Evolutionary conservation across 2,797 vertebrate species (phyloP).

Genomic region (Anabacerthia variegaticeps): DNA sequence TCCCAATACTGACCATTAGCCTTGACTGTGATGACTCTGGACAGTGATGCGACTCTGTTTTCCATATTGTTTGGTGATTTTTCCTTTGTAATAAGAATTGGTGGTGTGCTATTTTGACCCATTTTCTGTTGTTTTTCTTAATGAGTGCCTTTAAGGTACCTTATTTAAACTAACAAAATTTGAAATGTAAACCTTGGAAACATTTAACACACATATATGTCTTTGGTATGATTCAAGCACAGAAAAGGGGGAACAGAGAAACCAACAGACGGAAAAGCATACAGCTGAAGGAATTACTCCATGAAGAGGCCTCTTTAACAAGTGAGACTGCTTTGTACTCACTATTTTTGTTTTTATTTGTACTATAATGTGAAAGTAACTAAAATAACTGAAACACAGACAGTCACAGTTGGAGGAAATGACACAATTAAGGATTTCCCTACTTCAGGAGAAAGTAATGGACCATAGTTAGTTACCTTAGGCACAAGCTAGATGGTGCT

Average conservation of each 20-base stretch:
- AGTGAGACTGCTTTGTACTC: neutral
- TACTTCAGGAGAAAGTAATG: neutral
- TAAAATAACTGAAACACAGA: neutral
- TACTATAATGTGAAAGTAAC: neutral
- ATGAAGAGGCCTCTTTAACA: neutral
- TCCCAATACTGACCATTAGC: neutral
- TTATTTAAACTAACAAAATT: neutral
- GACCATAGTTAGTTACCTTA: neutral
- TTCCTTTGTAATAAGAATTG: neutral
- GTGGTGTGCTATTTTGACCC: neutral
- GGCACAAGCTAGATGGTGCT: conserved; percentile 61
- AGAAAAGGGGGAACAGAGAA: neutral
- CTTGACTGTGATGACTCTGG: neutral
- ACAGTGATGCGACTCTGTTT: neutral
- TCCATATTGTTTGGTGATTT: neutral
- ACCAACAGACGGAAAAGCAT: neutral
- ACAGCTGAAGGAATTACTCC: neutral
- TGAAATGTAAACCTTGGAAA: neutral
- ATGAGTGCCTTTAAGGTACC: neutral
- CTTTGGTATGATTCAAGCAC: neutral
- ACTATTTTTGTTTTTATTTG: neutral
- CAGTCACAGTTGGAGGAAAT: neutral
- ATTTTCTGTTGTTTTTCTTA: neutral
- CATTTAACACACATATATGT: neutral
- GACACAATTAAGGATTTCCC: neutral